Conservation (phyloP, 2,888 invertebrate species). For the Perdita meconis region DNA sequence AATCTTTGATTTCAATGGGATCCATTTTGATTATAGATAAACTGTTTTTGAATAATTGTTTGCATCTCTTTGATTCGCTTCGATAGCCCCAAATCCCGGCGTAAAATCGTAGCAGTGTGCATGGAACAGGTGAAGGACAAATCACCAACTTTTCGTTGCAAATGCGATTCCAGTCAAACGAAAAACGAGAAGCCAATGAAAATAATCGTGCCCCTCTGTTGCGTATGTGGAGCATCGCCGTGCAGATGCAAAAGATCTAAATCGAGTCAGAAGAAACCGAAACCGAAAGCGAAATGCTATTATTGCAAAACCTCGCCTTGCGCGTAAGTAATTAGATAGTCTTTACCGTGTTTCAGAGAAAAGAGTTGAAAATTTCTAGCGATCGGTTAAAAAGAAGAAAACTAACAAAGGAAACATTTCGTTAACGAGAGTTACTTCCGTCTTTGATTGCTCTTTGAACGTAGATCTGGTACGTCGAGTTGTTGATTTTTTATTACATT, state of each 20-base stretch:
- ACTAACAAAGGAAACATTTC: neutral
- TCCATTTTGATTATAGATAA: too few relatives aligned
- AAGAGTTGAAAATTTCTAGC: neutral
- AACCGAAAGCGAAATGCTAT: conserved; percentile 74
- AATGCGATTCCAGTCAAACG: conserved; percentile 41
- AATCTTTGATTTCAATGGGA: too few relatives aligned
- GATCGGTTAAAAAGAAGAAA: neutral
- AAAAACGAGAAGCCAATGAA: conserved; percentile 41
- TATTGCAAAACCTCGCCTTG: conserved; percentile 78
- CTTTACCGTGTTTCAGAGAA: too few relatives aligned
- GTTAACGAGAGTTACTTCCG: conserved; percentile 4
- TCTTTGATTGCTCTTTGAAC: conserved; percentile 15
- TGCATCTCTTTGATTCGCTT: too few relatives aligned
- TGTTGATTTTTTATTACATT: conserved; percentile 56
- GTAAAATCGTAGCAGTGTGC: conserved; percentile 39
- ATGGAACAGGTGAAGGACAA: conserved; percentile 57
- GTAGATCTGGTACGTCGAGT: conserved; percentile 42
- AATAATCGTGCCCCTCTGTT: conserved; percentile 50
- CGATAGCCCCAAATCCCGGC: conserved; percentile 37
- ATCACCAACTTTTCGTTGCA: conserved; percentile 60
- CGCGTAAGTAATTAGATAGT: conserved; percentile 59
- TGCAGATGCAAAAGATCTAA: conserved; percentile 68
- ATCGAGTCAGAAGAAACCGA: conserved; percentile 62
- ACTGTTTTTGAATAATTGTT: too few relatives aligned
- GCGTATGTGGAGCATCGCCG: conserved; percentile 65